Conservation (phyloP, 2,888 invertebrate genomes). For the Drosophila affinis region DNA sequence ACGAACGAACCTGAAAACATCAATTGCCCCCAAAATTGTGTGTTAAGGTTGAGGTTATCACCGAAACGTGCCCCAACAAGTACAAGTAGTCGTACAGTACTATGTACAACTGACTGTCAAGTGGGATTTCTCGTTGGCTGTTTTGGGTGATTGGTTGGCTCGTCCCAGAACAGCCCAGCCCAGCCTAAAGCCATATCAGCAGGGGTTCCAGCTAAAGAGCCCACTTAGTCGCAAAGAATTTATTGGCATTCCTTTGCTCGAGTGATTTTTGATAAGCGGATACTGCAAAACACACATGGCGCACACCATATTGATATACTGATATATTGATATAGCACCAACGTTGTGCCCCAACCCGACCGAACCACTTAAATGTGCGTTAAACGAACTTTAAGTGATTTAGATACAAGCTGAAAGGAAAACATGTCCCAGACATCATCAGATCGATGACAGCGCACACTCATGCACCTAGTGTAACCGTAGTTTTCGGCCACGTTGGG, state of each 20-base stretch:
- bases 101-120: conserved; percentile 22
- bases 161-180: neutral
- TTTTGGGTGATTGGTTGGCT: conserved; percentile 14
- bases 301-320: neutral
- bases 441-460: neutral
- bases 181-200: conserved; percentile 13
- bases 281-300: conserved; percentile 1
- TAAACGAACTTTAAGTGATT: conserved; percentile 63
- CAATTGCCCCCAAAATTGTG: conserved; percentile 40
- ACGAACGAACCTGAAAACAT: conserved; percentile 15
- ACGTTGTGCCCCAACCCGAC: neutral
- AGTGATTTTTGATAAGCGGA: conserved; percentile 30
- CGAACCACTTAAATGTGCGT: conserved; percentile 46
- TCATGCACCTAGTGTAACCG: neutral
- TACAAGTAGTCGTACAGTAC: conserved; percentile 13
- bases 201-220: conserved; percentile 3
- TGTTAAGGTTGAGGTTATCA: conserved; percentile 74
- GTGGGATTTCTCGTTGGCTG: conserved; percentile 23
- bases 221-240: conserved; percentile 32
- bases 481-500: no score
- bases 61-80: conserved; percentile 55
- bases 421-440: neutral
- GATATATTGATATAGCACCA: neutral
- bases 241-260: conserved; percentile 41
- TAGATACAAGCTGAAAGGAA: conserved; percentile 38